A percentile compares a stretch with the other conserved stretches of the same genome.
These are phyloP conservation scores for Caerostris extrusa DNA, from an alignment of 1,140 invertebrate species.

Conservation along the genomic window DNA sequence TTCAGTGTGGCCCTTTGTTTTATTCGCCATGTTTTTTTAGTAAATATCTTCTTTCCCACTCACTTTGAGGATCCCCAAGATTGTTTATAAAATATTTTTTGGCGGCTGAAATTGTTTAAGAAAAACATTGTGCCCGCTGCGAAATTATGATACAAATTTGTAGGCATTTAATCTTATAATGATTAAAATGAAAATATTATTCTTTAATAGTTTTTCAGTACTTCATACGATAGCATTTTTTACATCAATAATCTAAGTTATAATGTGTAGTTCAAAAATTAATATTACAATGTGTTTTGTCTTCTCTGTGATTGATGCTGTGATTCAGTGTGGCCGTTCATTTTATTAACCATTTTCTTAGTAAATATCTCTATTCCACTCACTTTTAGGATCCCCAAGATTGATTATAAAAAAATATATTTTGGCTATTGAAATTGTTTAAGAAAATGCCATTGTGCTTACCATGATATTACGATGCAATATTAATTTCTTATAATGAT, in stretches of 20 bases:
- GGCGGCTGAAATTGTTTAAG: not conserved
- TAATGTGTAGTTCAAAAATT: no score
- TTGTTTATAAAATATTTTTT: not conserved
- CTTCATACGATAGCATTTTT: no score
- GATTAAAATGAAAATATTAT: no score
- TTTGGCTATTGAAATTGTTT: not conserved
- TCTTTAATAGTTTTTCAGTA: no score
- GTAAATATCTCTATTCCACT: not conserved
- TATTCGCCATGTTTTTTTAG: slow-evolving; percentile 5
- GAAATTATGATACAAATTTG: no score
- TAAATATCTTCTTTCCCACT: not conserved
- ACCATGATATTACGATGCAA: no score
- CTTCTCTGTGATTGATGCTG: slow-evolving; percentile 23
- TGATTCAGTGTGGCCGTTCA: slow-evolving; percentile 56
- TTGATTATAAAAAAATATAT: not conserved
- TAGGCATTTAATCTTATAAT: no score
- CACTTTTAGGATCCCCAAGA: not conserved
- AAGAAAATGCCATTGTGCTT: no score
- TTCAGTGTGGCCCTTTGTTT: slow-evolving; percentile 66
- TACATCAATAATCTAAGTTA: no score
- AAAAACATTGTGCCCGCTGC: no score
- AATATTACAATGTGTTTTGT: slow-evolving; percentile 70
- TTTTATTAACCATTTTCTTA: slow-evolving; percentile 54
- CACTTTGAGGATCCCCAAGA: not conserved
- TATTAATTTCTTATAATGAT: no score